These are phyloP conservation scores for Anthrax anthrax DNA, from an alignment of 2,888 invertebrate species.

Conservation along the genomic window DNA sequence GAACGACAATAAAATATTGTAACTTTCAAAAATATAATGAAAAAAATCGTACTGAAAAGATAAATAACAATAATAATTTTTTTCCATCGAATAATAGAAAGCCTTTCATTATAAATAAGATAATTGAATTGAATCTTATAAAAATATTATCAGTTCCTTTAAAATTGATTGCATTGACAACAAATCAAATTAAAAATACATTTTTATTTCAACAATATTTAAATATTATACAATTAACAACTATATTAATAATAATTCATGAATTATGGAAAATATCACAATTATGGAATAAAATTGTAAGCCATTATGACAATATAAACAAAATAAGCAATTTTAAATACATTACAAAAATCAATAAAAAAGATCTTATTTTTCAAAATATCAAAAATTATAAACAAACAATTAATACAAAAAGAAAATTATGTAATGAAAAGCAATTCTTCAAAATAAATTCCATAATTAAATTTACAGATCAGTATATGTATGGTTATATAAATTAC, in stretches of 20 bases:
- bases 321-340: neutral
- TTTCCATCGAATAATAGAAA: neutral
- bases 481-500: too few species aligned
- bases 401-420: too few species aligned
- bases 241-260: too few species aligned
- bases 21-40: neutral
- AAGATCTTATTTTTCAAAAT: neutral
- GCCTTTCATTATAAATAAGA: neutral
- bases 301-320: neutral
- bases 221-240: too few species aligned
- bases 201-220: too few species aligned
- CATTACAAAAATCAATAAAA: neutral
- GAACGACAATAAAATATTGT: neutral
- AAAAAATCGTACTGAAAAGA: neutral
- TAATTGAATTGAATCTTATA: neutral
- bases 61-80: neutral
- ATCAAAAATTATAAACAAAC: too few species aligned
- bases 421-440: too few species aligned
- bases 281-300: neutral
- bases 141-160: neutral
- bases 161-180: neutral
- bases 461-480: too few species aligned
- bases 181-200: too few species aligned
- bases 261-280: too few species aligned
- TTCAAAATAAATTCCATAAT: too few species aligned